Evolutionary conservation across 2,113 vertebrate species (phyloP).

Genomic region (Chelonoidis abingdonii): DNA sequence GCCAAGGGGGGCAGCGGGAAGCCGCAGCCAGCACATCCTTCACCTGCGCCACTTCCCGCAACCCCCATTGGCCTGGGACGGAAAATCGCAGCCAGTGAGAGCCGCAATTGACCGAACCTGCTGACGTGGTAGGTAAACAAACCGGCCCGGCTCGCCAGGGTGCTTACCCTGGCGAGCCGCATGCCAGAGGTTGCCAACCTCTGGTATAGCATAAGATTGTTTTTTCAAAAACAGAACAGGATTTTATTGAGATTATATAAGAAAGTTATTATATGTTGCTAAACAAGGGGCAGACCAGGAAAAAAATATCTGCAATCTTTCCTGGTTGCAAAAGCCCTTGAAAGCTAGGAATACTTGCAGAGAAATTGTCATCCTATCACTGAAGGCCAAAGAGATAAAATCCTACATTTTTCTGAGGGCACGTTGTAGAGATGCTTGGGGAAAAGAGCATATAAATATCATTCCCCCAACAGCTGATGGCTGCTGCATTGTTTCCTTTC

Average conservation of each 20-base stretch:
- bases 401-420: not conserved
- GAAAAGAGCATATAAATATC: not conserved
- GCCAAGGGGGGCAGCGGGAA: too few relatives aligned
- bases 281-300: not conserved
- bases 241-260: not conserved
- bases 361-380: not conserved
- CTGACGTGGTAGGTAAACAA: too few relatives aligned
- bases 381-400: not conserved
- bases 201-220: accelerated
- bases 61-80: too few relatives aligned
- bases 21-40: too few relatives aligned
- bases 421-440: not conserved
- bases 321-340: not conserved
- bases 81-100: too few relatives aligned
- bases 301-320: not conserved
- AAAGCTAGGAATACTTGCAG: not conserved
- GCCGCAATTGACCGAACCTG: too few relatives aligned
- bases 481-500: not conserved
- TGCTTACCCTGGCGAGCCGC: too few relatives aligned
- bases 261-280: not conserved
- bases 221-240: not conserved
- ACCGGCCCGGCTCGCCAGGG: too few relatives aligned
- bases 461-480: not conserved
- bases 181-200: too few relatives aligned
- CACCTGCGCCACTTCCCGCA: too few relatives aligned